These are phyloP conservation scores for Podargus strigoides DNA, from an alignment of 2,797 vertebrate genomes.

Conservation along the genomic window DNA sequence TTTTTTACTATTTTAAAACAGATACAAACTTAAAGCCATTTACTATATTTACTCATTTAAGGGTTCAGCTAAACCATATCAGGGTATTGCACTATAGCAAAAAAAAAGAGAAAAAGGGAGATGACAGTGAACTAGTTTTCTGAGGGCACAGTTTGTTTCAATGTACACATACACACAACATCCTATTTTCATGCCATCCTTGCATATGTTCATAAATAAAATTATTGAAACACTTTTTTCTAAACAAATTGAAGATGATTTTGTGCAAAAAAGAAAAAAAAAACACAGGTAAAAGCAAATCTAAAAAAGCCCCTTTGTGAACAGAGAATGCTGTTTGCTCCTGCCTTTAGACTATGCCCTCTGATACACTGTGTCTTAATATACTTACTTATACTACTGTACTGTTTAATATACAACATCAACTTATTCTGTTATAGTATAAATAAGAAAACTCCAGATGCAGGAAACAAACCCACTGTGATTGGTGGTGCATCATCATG, in stretches of 20 bases:
- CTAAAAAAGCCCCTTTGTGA: not conserved
- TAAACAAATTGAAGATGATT: not conserved
- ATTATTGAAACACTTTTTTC: not conserved
- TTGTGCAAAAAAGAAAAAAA: not conserved
- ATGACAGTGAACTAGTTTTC: not conserved
- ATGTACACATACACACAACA: not conserved
- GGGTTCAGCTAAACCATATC: not conserved
- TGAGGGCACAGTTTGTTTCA: not conserved
- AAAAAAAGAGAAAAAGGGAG: not conserved
- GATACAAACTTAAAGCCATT: slow-evolving; percentile 18
- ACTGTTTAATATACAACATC: slow-evolving; percentile 23
- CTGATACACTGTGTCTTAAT: not conserved
- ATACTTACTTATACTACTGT: slow-evolving; percentile 19
- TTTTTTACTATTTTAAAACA: slow-evolving; percentile 31
- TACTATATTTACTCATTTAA: not conserved
- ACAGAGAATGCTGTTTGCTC: not conserved
- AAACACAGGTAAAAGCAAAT: not conserved
- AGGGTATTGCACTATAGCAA: not conserved
- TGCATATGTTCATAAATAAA: slow-evolving; percentile 30
- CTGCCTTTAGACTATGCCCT: not conserved
- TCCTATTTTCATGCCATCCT: not conserved
- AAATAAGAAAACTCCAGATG: slow-evolving; percentile 43
- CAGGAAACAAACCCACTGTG: not conserved
- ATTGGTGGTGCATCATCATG: not conserved
- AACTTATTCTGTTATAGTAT: slow-evolving; percentile 19